Base-by-base conservation (phyloP, 2,113 vertebrate genomes). In the Pseudorectes ferrugineus region DNA sequence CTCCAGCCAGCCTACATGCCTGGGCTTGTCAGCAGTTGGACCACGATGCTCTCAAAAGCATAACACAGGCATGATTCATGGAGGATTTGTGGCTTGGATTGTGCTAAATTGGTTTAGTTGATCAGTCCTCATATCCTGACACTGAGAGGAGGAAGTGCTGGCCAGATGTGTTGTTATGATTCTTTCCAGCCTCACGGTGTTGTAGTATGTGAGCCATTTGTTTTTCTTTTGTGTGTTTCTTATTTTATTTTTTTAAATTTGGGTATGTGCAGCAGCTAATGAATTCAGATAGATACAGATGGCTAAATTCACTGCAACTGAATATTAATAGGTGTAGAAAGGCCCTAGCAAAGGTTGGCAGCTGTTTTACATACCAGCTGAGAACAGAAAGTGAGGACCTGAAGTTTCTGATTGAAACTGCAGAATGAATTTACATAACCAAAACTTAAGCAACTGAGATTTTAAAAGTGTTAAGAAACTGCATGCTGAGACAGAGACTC, bases 291-390 rank as follows among this genome's bases (percentile, higher is more conserved):
- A 77, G 45, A 61, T 59, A 38, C 26, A 81, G 74, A 66, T 58
- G 65, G 76, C 15, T 79, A 57, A 79, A 72, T 65, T 90, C 78
- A 58, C 38, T 95, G 81, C 67, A 38, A 35, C 35, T 46, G 33
- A 79, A 66, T 85, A 94, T 96, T 91, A 92, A 68, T 74, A 85
- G 49, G 73, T 89, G 52, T 59, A 88, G 92, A 96, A 96, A 92
- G 81, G 68, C 29, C 35, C 24, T 28, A 43, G 29, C 4, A 5
- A 86, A 70, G 42, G 40, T 46, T 92, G 84, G 74, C 70, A 92
- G 55, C 49, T 87, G 21, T 62, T 83, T 51, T 35, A 77, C 38
- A 25, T 43, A 55, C 52, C 49, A 87, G 48, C 70, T 78, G 74
- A 85, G 49, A 92, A 42, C n/a, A 81, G 80, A 92, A 86, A 72